Evolutionary conservation across 2,888 invertebrate species (phyloP).

Genomic region (Drosophila emarginata): DNA sequence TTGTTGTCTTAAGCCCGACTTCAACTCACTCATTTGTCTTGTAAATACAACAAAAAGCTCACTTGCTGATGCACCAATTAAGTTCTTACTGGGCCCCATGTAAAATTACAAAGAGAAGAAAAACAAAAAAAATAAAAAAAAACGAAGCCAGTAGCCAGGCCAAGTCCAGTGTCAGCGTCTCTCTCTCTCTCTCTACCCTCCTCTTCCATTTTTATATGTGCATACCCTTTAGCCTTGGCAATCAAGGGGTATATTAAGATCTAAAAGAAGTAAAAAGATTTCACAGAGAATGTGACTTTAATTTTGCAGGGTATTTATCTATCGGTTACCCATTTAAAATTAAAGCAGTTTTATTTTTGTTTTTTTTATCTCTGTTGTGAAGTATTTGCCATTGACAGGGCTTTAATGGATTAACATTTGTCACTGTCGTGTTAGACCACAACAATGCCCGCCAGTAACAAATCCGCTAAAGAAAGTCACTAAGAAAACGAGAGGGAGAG

Average conservation of each 20-base stretch:
- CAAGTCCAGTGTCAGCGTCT: not conserved
- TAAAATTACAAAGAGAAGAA: constrained; percentile 32
- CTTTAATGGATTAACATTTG: constrained; percentile 81
- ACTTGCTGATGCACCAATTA: constrained; percentile 65
- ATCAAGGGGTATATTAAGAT: not conserved
- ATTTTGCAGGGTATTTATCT: not conserved
- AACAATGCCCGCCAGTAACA: constrained; percentile 54
- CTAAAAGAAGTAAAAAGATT: not conserved
- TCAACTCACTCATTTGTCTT: constrained; percentile 66
- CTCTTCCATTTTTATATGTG: not conserved
- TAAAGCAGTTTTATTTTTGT: not conserved
- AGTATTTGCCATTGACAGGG: constrained; percentile 81
- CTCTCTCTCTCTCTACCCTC: not conserved
- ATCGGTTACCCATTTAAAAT: not conserved
- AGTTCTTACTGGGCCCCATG: constrained; percentile 51
- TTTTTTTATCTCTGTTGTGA: constrained; percentile 60
- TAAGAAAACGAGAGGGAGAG: not conserved
- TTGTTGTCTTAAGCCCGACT: constrained; percentile 56
- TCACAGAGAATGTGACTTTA: not conserved
- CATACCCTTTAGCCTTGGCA: not conserved
- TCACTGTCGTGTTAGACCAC: constrained; percentile 78
- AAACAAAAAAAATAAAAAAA: constrained; percentile 16
- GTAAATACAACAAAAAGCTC: constrained; percentile 61
- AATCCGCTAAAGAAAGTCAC: constrained; percentile 1
- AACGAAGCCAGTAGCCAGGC: not conserved